Evolutionary conservation across 2,113 vertebrate species (phyloP), one percentile per base, ranked within the genome.

Genomic region (Columba janthina): DNA sequence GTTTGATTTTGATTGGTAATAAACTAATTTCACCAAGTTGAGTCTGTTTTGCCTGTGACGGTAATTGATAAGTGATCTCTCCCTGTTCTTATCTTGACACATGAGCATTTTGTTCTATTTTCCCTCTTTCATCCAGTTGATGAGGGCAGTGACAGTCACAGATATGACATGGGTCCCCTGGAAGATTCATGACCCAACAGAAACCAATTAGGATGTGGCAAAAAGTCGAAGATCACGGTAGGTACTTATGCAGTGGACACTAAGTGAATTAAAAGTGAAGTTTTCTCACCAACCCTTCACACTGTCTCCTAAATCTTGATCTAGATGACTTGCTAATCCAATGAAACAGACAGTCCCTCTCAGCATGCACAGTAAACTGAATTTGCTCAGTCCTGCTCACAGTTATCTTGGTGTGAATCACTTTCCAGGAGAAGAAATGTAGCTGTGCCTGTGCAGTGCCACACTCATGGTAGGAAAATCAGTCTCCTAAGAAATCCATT

Each of bases 371-470:
- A 67, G 18, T 16, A 70, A 77, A 73, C 9, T 40, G 51, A 62
- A 62, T 54, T 66, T 84, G 4, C 11, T 88, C 69, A 18, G 24
- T 80, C n/a, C 51, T 73, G 8, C 76, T 88, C 44, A 34, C 7
- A 29, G 42, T 32, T 60, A 40, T 14, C 46, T 70, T 36, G 36
- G 12, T 20, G 66, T n/a, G 40, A 76, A 84, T 38, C 20, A 8
- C 3, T 50, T 88, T 50, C 42, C 51, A 81, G 36, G 20, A 0
- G 0, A 65, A 51, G 32, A 62, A 16, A 15, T 15, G 8, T 31
- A 92, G 44, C 18, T 71, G 69, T 77, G 42, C 25, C 80, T n/a
- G 36, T 46, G 8, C 25, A 70, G 51, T 40, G 12, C 31, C 29
- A 4, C 5, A 71, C 9, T 29, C 20, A 70, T 10, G 15, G 19